phyloP scores from a whole-genome alignment of 2,113 vertebrate species.

The Misgurnus mizolepis region DNA sequence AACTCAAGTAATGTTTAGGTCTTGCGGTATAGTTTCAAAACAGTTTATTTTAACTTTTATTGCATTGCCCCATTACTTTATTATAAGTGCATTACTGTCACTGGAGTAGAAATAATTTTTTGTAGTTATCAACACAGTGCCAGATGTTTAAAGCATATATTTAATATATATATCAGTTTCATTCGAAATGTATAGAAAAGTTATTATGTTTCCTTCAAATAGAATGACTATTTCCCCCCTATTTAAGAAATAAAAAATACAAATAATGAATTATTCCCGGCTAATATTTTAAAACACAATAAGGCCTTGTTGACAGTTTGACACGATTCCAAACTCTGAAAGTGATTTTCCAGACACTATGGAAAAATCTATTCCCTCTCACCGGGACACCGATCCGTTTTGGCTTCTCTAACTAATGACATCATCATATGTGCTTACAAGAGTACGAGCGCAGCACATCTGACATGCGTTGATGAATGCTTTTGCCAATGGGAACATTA shows the following conservation, averaged over 20 bases:
- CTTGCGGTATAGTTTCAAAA: too few relatives aligned
- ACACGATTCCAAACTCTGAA: constrained; percentile 8
- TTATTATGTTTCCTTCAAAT: neutral
- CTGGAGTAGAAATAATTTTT: too few relatives aligned
- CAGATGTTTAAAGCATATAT: too few relatives aligned
- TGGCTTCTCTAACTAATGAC: constrained; percentile 19
- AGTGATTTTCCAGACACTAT: constrained; percentile 27
- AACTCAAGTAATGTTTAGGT: too few relatives aligned
- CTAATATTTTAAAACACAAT: constrained; percentile 6
- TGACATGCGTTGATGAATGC: neutral
- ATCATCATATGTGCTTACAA: constrained; percentile 16
- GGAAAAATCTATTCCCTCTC: neutral
- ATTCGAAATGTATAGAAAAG: too few relatives aligned
- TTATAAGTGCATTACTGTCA: too few relatives aligned
- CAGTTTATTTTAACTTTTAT: too few relatives aligned
- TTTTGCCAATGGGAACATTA: neutral
- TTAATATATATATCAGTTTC: too few relatives aligned
- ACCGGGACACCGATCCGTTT: neutral
- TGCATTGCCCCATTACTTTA: too few relatives aligned
- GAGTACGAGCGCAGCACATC: neutral
- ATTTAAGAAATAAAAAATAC: neutral
- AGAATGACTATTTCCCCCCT: too few relatives aligned
- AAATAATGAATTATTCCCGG: neutral
- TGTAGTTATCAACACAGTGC: too few relatives aligned
- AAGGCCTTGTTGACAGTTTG: constrained; percentile 2